These are phyloP conservation scores for Corydoras maculifer DNA, from an alignment of 2,113 vertebrate genomes.

Conservation along the genomic window DNA sequence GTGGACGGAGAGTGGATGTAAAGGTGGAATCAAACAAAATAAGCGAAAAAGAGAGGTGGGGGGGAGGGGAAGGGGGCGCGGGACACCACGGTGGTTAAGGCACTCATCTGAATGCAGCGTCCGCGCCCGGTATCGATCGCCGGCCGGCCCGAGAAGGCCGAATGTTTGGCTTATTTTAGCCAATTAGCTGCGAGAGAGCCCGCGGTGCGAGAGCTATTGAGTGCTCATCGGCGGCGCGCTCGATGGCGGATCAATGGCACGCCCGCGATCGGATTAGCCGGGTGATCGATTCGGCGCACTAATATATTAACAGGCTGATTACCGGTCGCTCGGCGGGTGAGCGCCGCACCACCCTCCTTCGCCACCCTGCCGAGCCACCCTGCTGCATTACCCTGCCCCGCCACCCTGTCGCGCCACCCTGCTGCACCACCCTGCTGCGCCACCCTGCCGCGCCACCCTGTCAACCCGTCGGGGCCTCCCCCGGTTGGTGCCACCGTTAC, in stretches of 20 bases:
- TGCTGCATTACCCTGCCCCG: too few relatives aligned
- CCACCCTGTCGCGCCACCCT: too few relatives aligned
- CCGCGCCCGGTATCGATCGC: conserved; percentile 83
- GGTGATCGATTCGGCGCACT: conserved; percentile 88
- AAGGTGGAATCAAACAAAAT: not conserved
- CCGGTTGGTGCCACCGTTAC: not conserved
- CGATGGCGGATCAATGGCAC: conserved; percentile 85
- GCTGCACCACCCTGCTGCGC: too few relatives aligned
- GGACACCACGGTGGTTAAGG: conserved; percentile 61
- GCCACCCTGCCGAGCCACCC: too few relatives aligned
- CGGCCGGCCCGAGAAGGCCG: conserved; percentile 78
- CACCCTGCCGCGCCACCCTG: conserved; percentile 16
- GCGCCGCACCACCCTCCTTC: too few relatives aligned
- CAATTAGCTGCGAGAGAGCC: conserved; percentile 88
- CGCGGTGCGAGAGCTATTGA: conserved; percentile 86
- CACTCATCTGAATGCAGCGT: conserved; percentile 82
- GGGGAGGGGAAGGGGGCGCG: conserved; percentile 17
- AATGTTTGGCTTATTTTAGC: conserved; percentile 97
- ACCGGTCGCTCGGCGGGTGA: conserved; percentile 64
- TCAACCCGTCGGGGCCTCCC: not conserved
- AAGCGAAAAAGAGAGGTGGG: not conserved
- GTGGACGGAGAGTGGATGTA: too few relatives aligned
- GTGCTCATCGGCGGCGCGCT: conserved; percentile 79
- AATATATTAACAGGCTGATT: conserved; percentile 99
- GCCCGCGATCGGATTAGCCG: conserved; percentile 90